phyloP scores from a whole-genome alignment of 2,113 vertebrate genomes.

The Peromyscus californicus region DNA sequence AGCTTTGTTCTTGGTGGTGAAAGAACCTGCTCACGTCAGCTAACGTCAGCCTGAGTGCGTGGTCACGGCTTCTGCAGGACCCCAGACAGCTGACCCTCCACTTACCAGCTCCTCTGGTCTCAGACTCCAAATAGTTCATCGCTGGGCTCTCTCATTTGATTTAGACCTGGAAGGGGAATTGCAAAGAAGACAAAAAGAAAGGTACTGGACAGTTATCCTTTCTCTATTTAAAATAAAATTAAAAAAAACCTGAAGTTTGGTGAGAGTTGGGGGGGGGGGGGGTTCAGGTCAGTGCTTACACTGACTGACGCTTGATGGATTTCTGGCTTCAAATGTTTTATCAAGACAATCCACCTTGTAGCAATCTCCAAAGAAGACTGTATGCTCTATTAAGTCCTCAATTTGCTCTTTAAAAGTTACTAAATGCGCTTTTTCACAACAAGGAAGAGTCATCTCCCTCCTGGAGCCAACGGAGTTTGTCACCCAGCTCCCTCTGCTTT shows the following conservation, averaged over 20 bases:
- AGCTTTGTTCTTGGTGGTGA: conserved; percentile 73
- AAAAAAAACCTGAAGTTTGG: conserved; percentile 65
- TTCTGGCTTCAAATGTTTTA: conserved; percentile 84
- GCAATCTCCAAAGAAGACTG: conserved; percentile 82
- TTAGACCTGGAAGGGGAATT: conserved; percentile 73
- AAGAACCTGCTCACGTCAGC: conserved; percentile 41
- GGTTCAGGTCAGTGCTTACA: conserved; percentile 75
- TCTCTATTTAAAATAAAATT: conserved; percentile 38
- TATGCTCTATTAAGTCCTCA: conserved; percentile 80
- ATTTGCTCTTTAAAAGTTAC: conserved; percentile 83
- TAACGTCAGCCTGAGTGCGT: conserved; percentile 40
- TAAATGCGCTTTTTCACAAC: conserved; percentile 82
- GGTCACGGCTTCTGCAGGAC: conserved; percentile 53
- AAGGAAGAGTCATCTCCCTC: conserved; percentile 77
- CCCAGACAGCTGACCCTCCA: conserved; percentile 76
- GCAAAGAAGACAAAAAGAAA: conserved; percentile 80
- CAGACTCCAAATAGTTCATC: conserved; percentile 70
- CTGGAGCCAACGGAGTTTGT: conserved; percentile 77
- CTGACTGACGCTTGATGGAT: conserved; percentile 80
- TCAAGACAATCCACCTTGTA: conserved; percentile 86
- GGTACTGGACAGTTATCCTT: conserved; percentile 76
- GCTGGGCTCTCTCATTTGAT: conserved; percentile 66
- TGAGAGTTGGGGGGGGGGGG: conserved; percentile 43
- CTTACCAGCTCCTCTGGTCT: conserved; percentile 14
- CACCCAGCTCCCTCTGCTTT: conserved; percentile 78